Conservation (phyloP, 2,113 vertebrate genomes). For the Cathartes aura region DNA sequence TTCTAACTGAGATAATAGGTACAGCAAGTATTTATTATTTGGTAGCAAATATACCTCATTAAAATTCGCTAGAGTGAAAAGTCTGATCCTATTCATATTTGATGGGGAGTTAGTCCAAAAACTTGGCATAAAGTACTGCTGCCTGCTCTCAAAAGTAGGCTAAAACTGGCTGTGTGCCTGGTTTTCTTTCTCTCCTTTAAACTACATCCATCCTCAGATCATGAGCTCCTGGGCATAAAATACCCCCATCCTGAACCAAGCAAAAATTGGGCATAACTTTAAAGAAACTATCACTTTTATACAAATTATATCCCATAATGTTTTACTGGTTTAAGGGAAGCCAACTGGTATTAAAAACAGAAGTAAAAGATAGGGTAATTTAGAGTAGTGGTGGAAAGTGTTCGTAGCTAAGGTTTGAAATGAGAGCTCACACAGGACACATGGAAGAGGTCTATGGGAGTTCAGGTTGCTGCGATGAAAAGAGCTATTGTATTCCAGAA, state of each 20-base stretch:
- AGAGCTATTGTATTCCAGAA: background rate
- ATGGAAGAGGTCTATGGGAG: background rate
- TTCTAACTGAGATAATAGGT: background rate
- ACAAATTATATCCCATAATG: background rate
- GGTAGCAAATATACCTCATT: background rate
- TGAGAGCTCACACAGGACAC: background rate
- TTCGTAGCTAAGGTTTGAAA: background rate
- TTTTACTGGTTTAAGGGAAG: background rate
- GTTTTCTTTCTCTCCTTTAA: background rate
- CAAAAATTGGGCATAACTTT: background rate
- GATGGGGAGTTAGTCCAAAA: background rate
- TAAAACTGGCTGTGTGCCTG: background rate
- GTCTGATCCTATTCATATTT: background rate
- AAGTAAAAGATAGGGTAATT: background rate
- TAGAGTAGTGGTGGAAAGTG: background rate
- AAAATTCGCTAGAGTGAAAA: background rate
- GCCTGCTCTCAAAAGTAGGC: background rate
- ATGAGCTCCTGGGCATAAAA: background rate
- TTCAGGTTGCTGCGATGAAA: background rate
- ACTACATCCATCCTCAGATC: background rate
- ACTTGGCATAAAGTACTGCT: background rate
- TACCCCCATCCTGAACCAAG: background rate
- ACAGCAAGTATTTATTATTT: background rate
- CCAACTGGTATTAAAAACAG: background rate
- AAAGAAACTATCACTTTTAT: background rate